A percentile compares a stretch with the other conserved stretches of the same genome.
These are phyloP conservation scores for Ichneumoninae sp. DNA, from an alignment of 2,888 invertebrate genomes.

Conservation along the genomic window DNA sequence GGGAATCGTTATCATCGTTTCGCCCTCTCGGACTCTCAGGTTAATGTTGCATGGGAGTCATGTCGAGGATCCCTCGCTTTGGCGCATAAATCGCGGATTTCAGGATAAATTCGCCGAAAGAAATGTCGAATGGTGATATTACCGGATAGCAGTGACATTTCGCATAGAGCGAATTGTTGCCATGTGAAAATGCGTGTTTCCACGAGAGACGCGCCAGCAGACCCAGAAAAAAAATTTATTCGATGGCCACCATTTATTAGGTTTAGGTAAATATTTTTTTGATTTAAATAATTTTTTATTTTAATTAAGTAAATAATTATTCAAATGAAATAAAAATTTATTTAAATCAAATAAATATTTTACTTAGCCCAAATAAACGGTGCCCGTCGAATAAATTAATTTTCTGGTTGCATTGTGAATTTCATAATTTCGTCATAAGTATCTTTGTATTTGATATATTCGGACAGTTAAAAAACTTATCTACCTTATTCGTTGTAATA, in stretches of 20 bases:
- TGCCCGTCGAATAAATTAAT: too few species aligned
- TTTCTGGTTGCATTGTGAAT: not conserved
- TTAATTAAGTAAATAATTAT: too few species aligned
- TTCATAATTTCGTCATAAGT: not conserved
- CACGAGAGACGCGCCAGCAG: not conserved
- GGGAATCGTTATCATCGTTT: conserved; percentile 62
- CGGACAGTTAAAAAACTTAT: not conserved
- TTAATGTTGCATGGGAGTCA: not conserved
- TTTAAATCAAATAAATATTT: too few species aligned
- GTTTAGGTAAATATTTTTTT: too few species aligned
- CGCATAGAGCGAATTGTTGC: too few species aligned
- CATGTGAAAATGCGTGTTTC: not conserved
- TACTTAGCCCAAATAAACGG: too few species aligned
- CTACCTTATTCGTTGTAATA: not conserved
- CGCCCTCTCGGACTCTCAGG: conserved; percentile 32
- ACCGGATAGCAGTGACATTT: too few species aligned
- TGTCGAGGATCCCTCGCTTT: not conserved
- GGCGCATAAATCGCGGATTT: conserved; percentile 18
- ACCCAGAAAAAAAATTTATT: too few species aligned
- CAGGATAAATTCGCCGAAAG: conserved; percentile 1
- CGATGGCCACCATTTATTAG: too few species aligned
- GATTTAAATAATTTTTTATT: too few species aligned
- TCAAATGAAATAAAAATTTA: too few species aligned
- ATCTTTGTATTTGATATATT: not conserved
- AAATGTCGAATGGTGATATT: too few species aligned